Evolutionary conservation across 2,888 invertebrate species (phyloP), one percentile per base, ranked within the genome.

Genomic region (Dioctria rufipes): DNA sequence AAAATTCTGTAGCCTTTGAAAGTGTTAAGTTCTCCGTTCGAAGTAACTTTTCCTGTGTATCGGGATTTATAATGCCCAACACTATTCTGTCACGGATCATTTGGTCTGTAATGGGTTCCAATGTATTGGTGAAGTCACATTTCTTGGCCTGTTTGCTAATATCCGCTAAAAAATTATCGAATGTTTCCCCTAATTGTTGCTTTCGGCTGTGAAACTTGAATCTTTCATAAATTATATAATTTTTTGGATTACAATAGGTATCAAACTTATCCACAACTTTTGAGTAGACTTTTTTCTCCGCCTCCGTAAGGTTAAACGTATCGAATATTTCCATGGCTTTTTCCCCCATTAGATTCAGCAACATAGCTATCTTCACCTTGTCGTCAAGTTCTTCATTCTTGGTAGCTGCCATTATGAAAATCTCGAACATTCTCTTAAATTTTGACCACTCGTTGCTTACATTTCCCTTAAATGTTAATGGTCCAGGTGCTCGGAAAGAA

Each of bases 71-170:
- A 5, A 80, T 71, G 9, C 61, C 61, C 39, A 54, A 63, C 13
- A 80, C 73, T 71, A 80, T 80, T 39, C 80, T 66, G 37, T 79
- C 67, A n/a, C 69, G 69, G 42, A 80, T 61, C 71, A 80, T 80
- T 13, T 80, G 80, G 63, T 80, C 80, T 4, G 60, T 71, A 6
- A 75, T 13, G 11, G n/a, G 43, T 40, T 77, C n/a, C n/a, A n/a
- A n/a, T n/a, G n/a, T n/a, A n/a, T n/a, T n/a, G n/a, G n/a, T n/a
- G n/a, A n/a, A n/a, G n/a, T n/a, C n/a, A n/a, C n/a, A n/a, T n/a
- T n/a, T n/a, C n/a, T n/a, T n/a, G n/a, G n/a, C n/a, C n/a, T n/a
- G n/a, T n/a, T n/a, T n/a, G n/a, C n/a, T n/a, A n/a, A n/a, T n/a
- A n/a, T n/a, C n/a, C n/a, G n/a, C n/a, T 5, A 78, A 39, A 81